These are phyloP conservation scores for Malurus leucopterus DNA, from an alignment of 2,797 vertebrate species.

Conservation along the genomic window DNA sequence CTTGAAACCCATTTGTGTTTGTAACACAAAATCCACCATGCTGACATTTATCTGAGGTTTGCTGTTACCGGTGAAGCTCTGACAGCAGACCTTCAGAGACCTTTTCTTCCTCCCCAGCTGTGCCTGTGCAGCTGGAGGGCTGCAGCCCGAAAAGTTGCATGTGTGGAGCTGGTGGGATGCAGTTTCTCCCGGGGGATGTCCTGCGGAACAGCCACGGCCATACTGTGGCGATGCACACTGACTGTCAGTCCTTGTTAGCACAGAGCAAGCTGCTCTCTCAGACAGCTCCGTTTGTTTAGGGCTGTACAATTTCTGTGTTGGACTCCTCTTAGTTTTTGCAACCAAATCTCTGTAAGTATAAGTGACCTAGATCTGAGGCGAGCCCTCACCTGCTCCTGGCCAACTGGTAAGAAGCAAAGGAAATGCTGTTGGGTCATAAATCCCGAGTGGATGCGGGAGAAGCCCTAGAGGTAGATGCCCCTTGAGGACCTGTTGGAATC, in stretches of 20 bases:
- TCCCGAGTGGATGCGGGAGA: neutral
- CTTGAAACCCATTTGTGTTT: neutral
- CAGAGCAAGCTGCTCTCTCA: constrained; percentile 39
- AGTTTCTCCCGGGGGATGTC: constrained; percentile 73
- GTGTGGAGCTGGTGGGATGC: constrained; percentile 67
- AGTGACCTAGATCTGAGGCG: neutral
- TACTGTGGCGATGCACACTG: neutral
- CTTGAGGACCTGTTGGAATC: neutral
- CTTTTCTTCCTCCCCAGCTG: constrained; percentile 57
- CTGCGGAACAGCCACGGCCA: constrained; percentile 44
- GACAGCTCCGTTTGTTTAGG: neutral
- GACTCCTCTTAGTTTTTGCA: neutral
- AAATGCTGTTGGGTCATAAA: neutral
- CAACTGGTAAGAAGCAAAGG: neutral
- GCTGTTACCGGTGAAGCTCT: neutral
- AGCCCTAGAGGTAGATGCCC: neutral
- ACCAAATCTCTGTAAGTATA: neutral
- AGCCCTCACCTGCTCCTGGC: neutral
- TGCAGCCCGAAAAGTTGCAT: constrained; percentile 62
- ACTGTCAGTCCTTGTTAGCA: neutral
- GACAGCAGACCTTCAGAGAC: neutral
- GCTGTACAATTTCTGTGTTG: neutral
- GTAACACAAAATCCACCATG: neutral
- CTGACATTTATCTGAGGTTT: neutral
- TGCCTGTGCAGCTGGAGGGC: constrained; percentile 73